These are phyloP conservation scores for Aspidoscelis tigris DNA, from an alignment of 2,113 vertebrate species.

Conservation along the genomic window DNA sequence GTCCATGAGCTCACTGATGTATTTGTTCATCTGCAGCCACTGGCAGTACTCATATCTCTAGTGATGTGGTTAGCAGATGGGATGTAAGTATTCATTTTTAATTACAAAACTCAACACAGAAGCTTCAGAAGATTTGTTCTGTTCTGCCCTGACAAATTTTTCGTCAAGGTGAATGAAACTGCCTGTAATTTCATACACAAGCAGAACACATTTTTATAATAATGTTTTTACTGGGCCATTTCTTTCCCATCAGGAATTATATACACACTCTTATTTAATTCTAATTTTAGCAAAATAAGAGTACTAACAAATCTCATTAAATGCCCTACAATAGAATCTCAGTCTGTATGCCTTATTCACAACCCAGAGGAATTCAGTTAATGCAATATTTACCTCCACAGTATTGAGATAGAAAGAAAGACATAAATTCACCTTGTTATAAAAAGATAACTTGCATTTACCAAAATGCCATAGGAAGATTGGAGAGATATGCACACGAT, in stretches of 20 bases:
- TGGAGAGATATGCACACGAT: no score
- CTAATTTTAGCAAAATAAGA: slow-evolving; percentile 45
- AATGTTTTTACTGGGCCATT: slow-evolving; percentile 30
- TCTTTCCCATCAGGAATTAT: slow-evolving; percentile 39
- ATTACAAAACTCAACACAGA: slow-evolving; percentile 45
- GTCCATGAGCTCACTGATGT: slow-evolving; percentile 40
- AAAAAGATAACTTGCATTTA: slow-evolving; percentile 45
- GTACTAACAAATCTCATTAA: slow-evolving; percentile 36
- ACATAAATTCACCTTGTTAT: slow-evolving; percentile 8
- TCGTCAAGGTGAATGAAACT: slow-evolving; percentile 43
- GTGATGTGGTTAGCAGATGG: slow-evolving; percentile 25
- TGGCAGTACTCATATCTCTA: slow-evolving; percentile 22
- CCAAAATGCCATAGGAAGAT: background rate
- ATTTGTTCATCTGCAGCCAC: background rate
- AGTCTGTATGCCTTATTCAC: background rate
- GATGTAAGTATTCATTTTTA: slow-evolving; percentile 34
- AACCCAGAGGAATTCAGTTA: background rate
- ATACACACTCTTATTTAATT: slow-evolving; percentile 30
- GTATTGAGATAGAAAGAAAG: slow-evolving; percentile 19
- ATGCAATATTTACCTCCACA: background rate
- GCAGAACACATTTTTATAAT: background rate
- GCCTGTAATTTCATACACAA: slow-evolving; percentile 17
- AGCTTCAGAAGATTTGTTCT: slow-evolving; percentile 19
- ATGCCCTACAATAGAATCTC: slow-evolving; percentile 11
- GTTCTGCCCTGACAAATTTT: slow-evolving; percentile 27